A percentile compares a stretch with the other conserved stretches of the same genome.
These are phyloP conservation scores for Parasteatoda tepidariorum DNA, from an alignment of 1,140 invertebrate genomes.

Conservation along the genomic window DNA sequence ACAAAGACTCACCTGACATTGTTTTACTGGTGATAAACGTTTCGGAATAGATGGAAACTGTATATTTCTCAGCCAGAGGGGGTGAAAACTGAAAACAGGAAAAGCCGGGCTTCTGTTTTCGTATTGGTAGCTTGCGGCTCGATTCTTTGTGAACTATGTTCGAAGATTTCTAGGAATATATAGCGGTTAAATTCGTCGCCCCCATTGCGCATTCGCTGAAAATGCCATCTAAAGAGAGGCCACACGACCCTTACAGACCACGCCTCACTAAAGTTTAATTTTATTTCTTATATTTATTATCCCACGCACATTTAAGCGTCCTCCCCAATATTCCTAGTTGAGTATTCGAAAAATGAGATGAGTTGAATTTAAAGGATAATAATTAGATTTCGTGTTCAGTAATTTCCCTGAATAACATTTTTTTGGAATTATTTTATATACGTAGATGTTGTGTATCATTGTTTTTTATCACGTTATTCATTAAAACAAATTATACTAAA, in stretches of 20 bases:
- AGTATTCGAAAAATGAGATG: too few relatives aligned
- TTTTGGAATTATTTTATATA: too few relatives aligned
- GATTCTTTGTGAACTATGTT: constrained; percentile 15
- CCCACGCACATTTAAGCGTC: too few relatives aligned
- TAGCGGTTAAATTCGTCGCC: constrained; percentile 4
- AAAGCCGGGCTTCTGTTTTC: neutral
- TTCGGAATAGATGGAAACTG: neutral
- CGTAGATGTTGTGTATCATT: too few relatives aligned
- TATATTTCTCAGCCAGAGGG: too few relatives aligned
- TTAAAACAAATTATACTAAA: too few relatives aligned
- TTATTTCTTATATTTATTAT: too few relatives aligned
- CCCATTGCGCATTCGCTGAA: constrained; percentile 37
- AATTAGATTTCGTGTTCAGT: too few relatives aligned
- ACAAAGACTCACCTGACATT: constrained; percentile 29
- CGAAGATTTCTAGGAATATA: constrained; percentile 29
- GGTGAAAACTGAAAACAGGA: constrained; percentile 2
- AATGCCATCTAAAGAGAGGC: neutral
- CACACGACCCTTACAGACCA: neutral
- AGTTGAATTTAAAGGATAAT: too few relatives aligned
- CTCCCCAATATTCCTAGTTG: too few relatives aligned
- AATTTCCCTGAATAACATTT: too few relatives aligned
- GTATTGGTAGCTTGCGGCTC: constrained; percentile 5
- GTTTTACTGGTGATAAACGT: neutral
- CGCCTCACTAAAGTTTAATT: constrained; percentile 4
- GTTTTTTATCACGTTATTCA: too few relatives aligned